Percentiles rank a stretch among this genome's conserved stretches.
phyloP scores from a whole-genome alignment of 2,888 invertebrate genomes.

The Nasonovia ribisnigri region DNA sequence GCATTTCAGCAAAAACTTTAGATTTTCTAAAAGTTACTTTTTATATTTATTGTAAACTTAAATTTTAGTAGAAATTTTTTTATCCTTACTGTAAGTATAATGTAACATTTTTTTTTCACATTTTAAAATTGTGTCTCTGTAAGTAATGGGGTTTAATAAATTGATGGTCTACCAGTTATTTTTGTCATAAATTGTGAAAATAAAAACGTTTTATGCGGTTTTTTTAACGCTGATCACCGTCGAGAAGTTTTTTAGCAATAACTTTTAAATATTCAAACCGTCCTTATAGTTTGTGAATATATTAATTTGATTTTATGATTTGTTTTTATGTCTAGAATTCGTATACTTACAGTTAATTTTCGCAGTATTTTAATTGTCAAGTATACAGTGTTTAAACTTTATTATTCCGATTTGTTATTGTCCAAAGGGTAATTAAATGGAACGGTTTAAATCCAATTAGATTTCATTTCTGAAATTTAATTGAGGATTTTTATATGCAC shows the following conservation, averaged over 20 bases:
- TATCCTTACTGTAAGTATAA: not conserved
- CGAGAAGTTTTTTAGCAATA: not conserved
- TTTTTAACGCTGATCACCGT: not conserved
- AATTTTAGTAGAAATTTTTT: not conserved
- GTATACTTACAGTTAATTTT: not conserved
- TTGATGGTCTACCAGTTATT: not conserved
- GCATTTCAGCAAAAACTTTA: not conserved
- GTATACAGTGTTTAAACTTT: not conserved
- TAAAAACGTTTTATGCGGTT: not conserved
- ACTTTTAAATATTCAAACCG: constrained; percentile 3
- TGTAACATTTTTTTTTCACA: not conserved
- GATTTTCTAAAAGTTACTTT: not conserved
- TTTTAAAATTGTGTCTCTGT: not conserved
- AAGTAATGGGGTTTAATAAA: not conserved
- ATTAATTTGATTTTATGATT: constrained; percentile 34
- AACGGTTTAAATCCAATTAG: not conserved
- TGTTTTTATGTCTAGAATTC: not conserved
- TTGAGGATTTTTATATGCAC: not conserved
- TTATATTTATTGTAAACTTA: not conserved
- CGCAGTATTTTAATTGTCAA: constrained; percentile 3
- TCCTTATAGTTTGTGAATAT: not conserved
- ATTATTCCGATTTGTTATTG: constrained; percentile 22
- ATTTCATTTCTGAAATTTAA: not conserved
- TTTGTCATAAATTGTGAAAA: not conserved
- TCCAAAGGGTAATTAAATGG: not conserved